Evolutionary conservation across 2,888 invertebrate species (phyloP), one percentile per base, ranked within the genome.

Genomic region (Hermaeophaga mercurialis): DNA sequence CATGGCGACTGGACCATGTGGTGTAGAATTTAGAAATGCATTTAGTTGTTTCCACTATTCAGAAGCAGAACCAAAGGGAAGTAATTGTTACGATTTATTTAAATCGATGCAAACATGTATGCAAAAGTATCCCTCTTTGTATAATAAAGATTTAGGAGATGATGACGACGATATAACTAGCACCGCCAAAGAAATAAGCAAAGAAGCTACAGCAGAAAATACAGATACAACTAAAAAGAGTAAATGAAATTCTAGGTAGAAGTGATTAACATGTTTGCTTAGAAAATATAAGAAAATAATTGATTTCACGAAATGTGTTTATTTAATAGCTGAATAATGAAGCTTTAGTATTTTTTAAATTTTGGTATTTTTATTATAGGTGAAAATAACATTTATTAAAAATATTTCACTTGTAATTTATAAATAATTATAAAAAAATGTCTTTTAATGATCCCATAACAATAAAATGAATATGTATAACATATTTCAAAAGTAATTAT

Each of bases 1-100:
- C n/a, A 96, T 96, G 92, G 94, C 96, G 3, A 93, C 94, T 0
- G 96, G 97, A 0, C 96, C 97, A 0, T 97, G 97, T 76, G 96
- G 95, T 1, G 83, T 89, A 9, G 90, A 94, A 76, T 97, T 97
- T 79, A 82, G 96, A 34, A 91, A 94, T 65, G 95, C 96, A 1
- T 96, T 97, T 78, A 89, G 92, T 22, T 97, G 97, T 78, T 96
- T 96, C 76, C 96, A 96, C 75, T 91, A 93, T 78, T 93, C 92
- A 63, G 85, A 85, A 56, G 88, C 88, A 2, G 95, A 96, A 2
- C 91, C 93, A 0, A 96, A 96, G 78, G 96, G 77, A 49, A 89
- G 90, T 41, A 94, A 97, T 71, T 97, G 97, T 78, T 90, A 90
- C 72, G 91, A 94, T 61, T 85, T 89, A 67, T 96, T 96, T 78